Evolutionary conservation across 2,888 invertebrate species (phyloP), one percentile per base, ranked within the genome.

Genomic region (Phortica okadai): DNA sequence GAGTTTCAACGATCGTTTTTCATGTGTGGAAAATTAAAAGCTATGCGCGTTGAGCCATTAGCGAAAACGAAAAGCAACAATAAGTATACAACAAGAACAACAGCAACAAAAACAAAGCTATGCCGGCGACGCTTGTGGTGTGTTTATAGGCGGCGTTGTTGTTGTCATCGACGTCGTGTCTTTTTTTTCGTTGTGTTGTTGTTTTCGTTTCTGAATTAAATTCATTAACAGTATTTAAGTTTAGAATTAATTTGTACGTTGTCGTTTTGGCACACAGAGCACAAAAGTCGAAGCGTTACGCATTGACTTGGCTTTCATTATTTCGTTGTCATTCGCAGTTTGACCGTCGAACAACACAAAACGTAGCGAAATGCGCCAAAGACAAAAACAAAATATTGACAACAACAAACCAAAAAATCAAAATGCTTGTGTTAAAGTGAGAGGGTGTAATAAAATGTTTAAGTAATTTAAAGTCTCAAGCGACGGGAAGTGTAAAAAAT

Each of bases 191-290:
- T 44, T 67, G n/a, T 16, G 67, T 50, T 50, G 50, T 50, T 50
- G n/a, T 72, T 69, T 44, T 70, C 77, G 5, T 56, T 66, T 16
- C 84, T 79, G 79, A 77, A 83, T 83, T 78, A 80, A 88, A 84
- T 83, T 80, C 85, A 81, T 83, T 86, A 87, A 88, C 82, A 88
- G 82, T 62, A 11, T 86, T 86, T 86, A 88, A 85, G 88, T 78
- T 86, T 83, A 86, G 89, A 86, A 88, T 80, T 54, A 33, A 10
- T 76, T 11, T 25, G 59, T 59, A 77, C 75, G 58, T 77, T 73
- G 73, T 7, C 66, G 6, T 42, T 66, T 72, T 69, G 69, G 69
- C 69, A 41, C 66, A 66, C 66, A 66, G 3, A 25, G 62, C 14
- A 50, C 10, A 8, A 21, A 16, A 62, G 25, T 21, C 8, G 25